A percentile compares a stretch with the other conserved stretches of the same genome.
Conservation (phyloP, 2,888 invertebrate species). For the Agrochola circellaris region DNA sequence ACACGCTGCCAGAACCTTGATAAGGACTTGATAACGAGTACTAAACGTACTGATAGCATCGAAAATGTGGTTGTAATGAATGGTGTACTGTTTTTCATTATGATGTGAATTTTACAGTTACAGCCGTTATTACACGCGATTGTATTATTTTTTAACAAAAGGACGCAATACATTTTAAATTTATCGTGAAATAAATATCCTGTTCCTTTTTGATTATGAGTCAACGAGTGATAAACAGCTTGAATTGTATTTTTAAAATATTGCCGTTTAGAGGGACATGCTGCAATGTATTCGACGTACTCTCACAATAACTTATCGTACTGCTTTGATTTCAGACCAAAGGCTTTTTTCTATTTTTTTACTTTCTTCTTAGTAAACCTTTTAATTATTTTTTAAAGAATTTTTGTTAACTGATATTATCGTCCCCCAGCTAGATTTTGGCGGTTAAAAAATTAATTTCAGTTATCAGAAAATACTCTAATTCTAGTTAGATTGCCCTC, state of each 20-base stretch:
- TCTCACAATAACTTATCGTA: neutral
- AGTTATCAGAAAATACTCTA: neutral
- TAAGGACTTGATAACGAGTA: constrained; percentile 54
- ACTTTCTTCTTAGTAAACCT: neutral
- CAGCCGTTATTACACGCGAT: neutral
- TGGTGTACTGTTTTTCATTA: constrained; percentile 14
- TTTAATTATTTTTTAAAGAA: neutral
- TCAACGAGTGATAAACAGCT: constrained; percentile 15
- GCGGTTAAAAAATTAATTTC: neutral
- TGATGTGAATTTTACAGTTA: neutral
- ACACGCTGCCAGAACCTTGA: constrained; percentile 63
- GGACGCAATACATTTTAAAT: neutral
- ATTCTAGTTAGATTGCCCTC: neutral
- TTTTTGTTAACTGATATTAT: neutral
- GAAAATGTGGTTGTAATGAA: constrained; percentile 17
- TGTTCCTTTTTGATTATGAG: constrained; percentile 11
- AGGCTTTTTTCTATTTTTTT: neutral
- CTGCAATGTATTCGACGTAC: neutral
- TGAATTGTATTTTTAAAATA: neutral
- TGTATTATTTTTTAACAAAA: neutral
- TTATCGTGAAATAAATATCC: constrained; percentile 37
- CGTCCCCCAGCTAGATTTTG: neutral
- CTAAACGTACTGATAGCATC: constrained; percentile 25
- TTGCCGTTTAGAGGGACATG: neutral
- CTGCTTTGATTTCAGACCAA: neutral